Evolutionary conservation across 2,797 vertebrate genomes (phyloP).

Genomic region (Thaleichthys pacificus): DNA sequence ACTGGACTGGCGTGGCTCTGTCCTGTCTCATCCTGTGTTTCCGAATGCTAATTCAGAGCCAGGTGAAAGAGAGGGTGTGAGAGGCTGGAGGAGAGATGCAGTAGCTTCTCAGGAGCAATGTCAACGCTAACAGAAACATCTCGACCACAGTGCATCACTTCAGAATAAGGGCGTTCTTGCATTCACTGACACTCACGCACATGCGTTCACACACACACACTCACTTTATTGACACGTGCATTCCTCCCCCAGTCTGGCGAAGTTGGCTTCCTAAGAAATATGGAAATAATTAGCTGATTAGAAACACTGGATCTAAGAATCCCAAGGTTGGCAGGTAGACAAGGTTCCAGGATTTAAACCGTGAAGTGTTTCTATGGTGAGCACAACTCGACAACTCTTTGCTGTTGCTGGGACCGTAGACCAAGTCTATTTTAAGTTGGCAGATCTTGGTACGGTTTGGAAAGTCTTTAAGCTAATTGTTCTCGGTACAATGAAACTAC

Average conservation of each 20-base stretch:
- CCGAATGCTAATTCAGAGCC: too few relatives aligned
- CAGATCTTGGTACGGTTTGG: not conserved
- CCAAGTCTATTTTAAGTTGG: not conserved
- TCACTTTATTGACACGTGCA: constrained; percentile 24
- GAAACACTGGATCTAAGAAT: constrained; percentile 53
- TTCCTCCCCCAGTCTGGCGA: constrained; percentile 26
- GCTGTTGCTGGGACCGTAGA: not conserved
- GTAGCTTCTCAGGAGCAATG: constrained; percentile 20
- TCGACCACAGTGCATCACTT: constrained; percentile 31
- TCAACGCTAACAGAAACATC: constrained; percentile 35
- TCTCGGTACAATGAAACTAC: not conserved
- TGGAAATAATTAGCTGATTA: constrained; percentile 54
- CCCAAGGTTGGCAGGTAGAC: constrained; percentile 32
- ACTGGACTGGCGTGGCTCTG: not conserved
- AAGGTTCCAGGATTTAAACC: constrained; percentile 37
- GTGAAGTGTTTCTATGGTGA: constrained; percentile 49
- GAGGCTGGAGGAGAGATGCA: constrained; percentile 30
- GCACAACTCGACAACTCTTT: not conserved
- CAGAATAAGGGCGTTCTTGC: constrained; percentile 22
- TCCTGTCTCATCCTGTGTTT: not conserved
- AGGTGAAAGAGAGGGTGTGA: constrained; percentile 5
- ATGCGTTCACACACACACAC: constrained; percentile 7
- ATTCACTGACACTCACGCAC: constrained; percentile 4
- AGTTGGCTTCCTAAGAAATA: constrained; percentile 40
- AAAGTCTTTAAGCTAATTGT: not conserved